Evolutionary conservation across 2,797 vertebrate genomes (phyloP), one percentile per base, ranked within the genome.

Genomic region (Florisuga fusca): DNA sequence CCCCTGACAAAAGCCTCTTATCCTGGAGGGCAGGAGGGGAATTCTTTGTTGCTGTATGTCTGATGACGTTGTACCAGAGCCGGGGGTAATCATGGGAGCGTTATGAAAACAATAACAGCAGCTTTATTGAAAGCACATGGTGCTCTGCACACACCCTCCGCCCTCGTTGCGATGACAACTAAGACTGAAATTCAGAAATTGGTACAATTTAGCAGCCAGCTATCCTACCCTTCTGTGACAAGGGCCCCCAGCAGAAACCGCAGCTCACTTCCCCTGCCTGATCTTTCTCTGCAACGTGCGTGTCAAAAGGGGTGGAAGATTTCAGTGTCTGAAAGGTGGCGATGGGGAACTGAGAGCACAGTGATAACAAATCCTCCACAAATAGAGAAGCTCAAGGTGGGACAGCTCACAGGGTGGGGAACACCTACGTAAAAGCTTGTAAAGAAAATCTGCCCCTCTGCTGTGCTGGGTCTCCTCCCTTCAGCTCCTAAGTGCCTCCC

Each of bases 91-190:
- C 76, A 76, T 18, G 33, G 83, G 79, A 79, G 51, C 64, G 71
- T 87, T 85, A 81, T 17, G 55, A 75, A 90, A 94, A 88, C 61
- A 94, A 58, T 85, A 90, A 95, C 5, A 90, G 78, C 59, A 93
- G 72, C 45, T 91, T 58, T 87, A 94, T 72, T 69, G 74, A 94
- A 94, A 96, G 80, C 66, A 74, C 61, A 73, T 59, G 89, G 66
- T 74, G 68, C 58, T 75, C 43, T 23, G 54, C 50, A 58, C 54
- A 22, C 46, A 38, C 57, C 48, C 66, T 89, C 66, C 1, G 1
- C 1, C 13, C 57, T 82, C 16, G 2, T 15, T 59, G 54, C 0
- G 0, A 68, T 48, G 67, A 66, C 55, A 84, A 68, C 76, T 66
- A 51, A 54, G 78, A 72, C 0, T 31, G 59, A 78, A 76, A 69